Conservation (phyloP, 2,888 invertebrate species). For the Agriopis aurantiaria region DNA sequence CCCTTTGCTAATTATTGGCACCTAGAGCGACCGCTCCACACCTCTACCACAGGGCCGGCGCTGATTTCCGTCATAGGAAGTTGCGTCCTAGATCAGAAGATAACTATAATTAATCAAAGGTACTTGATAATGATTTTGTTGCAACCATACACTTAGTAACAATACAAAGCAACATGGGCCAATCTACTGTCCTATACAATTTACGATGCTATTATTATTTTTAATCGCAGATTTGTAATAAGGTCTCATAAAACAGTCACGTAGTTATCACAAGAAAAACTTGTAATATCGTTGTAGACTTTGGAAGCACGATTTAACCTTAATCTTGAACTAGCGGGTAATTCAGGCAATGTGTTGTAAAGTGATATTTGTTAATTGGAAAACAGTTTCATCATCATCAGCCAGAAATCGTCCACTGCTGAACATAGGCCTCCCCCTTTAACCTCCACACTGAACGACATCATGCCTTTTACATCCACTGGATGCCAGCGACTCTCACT, state of each 20-base stretch:
- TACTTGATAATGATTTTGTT: background rate
- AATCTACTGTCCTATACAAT: background rate
- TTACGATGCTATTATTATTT: background rate
- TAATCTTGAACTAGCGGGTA: slow-evolving; percentile 1
- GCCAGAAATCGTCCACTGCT: no score
- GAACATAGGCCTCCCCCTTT: no score
- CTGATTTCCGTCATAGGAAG: slow-evolving; percentile 4
- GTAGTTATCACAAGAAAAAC: background rate
- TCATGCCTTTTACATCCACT: no score
- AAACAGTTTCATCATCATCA: no score
- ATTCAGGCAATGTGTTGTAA: background rate
- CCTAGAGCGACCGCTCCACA: no score
- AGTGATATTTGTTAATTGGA: background rate
- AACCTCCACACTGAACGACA: no score
- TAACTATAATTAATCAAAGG: background rate
- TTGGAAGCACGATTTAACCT: background rate
- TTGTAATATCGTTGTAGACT: background rate
- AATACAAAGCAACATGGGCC: background rate
- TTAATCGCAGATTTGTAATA: background rate
- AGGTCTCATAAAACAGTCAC: background rate
- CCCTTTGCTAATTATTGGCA: no score
- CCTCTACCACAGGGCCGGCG: no score
- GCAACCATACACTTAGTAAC: slow-evolving; percentile 1
- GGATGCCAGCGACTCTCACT: no score
- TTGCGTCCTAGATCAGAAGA: slow-evolving; percentile 3